Conservation (phyloP, 2,113 vertebrate genomes). For the Etheostoma cragini region DNA sequence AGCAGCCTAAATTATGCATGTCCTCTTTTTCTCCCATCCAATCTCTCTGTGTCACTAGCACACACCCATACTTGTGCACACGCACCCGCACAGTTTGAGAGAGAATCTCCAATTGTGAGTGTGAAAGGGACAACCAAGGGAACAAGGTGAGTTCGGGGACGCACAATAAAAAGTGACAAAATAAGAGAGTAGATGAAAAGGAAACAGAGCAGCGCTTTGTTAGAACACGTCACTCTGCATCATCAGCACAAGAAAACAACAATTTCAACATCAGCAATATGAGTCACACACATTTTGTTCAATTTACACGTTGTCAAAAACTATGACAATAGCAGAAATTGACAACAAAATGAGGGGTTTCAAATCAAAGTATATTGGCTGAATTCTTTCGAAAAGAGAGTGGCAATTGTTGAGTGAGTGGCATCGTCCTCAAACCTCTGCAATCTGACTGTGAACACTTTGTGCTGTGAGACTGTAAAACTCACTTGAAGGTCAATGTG, state of each 20-base stretch:
- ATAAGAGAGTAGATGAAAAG: background rate
- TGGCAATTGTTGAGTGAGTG: slow-evolving; percentile 6
- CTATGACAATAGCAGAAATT: background rate
- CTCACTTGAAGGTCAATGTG: background rate
- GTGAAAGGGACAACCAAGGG: background rate
- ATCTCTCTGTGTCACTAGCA: background rate
- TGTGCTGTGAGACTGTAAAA: background rate
- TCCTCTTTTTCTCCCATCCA: slow-evolving; percentile 31
- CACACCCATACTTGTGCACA: background rate
- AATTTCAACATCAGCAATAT: background rate
- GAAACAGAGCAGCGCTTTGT: background rate
- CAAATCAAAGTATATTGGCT: background rate
- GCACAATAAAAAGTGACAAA: slow-evolving; percentile 11
- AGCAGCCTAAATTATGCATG: slow-evolving; percentile 69
- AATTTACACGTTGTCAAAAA: slow-evolving; percentile 17
- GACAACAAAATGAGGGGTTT: background rate
- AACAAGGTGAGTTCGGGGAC: slow-evolving; percentile 21
- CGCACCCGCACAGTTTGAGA: slow-evolving; percentile 17
- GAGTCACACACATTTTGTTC: slow-evolving; percentile 5
- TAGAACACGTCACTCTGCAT: background rate
- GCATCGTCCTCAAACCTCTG: slow-evolving; percentile 13
- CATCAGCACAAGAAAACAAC: background rate
- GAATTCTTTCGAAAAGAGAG: slow-evolving; percentile 5
- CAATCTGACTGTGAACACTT: slow-evolving; percentile 13
- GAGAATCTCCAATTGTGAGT: slow-evolving; percentile 7